Conservation (phyloP, 2,888 invertebrate species). For the Drosophila bunnanda region DNA sequence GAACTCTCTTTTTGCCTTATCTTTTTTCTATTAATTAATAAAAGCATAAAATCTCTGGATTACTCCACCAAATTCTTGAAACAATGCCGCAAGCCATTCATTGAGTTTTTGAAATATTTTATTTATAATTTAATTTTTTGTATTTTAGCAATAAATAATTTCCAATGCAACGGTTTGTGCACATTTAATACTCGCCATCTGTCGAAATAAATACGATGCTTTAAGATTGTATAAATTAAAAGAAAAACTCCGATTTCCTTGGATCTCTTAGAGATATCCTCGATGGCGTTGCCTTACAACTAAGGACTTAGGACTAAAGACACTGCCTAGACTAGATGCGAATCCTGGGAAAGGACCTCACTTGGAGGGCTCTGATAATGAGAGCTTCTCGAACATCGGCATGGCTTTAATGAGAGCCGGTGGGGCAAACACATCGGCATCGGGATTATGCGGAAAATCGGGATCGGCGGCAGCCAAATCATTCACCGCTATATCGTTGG, state of each 20-base stretch:
- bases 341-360: neutral
- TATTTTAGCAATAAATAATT: constrained; percentile 62
- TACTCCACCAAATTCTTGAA: neutral
- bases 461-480: constrained; percentile 81
- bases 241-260: constrained; percentile 21
- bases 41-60: neutral
- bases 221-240: neutral
- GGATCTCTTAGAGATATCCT: constrained; percentile 41
- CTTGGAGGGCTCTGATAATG: constrained; percentile 53
- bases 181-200: constrained; percentile 32
- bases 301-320: constrained; percentile 56
- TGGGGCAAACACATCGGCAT: constrained; percentile 82
- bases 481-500: constrained; percentile 84
- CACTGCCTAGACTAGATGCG: constrained; percentile 14
- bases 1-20: neutral
- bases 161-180: constrained; percentile 23
- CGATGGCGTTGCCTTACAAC: constrained; percentile 18
- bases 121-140: constrained; percentile 23
- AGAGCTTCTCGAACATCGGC: constrained; percentile 79
- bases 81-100: neutral
- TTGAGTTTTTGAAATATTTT: constrained; percentile 7
- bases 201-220: constrained; percentile 37
- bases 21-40: neutral
- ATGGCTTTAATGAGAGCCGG: constrained; percentile 47
- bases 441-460: constrained; percentile 82